Evolutionary conservation across 2,797 vertebrate genomes (phyloP).

Genomic region (Thalassophryne amazonica): DNA sequence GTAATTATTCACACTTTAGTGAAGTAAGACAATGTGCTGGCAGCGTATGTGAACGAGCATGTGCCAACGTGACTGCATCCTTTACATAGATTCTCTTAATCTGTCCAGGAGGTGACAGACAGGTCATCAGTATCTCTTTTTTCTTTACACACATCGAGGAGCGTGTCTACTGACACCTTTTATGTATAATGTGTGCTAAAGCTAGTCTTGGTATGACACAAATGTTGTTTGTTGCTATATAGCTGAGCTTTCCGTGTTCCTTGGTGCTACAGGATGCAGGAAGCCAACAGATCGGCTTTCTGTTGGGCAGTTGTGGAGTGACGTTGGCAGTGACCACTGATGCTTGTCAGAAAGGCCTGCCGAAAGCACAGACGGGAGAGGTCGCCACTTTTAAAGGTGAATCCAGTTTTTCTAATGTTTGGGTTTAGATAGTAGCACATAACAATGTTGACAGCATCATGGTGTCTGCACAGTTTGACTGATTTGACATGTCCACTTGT

Average conservation of each 20-base stretch:
- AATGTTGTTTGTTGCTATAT: not conserved
- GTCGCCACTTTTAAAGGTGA: conserved; percentile 94
- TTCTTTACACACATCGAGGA: conserved; percentile 1
- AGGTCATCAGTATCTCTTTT: no score
- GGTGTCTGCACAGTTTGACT: not conserved
- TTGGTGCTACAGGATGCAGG: conserved; percentile 84
- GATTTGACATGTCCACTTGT: conserved; percentile 34
- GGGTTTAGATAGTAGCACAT: not conserved
- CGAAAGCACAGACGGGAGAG: conserved; percentile 94
- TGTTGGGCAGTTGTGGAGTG: conserved; percentile 93
- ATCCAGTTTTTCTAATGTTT: conserved; percentile 1
- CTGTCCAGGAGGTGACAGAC: no score
- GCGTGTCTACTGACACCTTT: conserved; percentile 3
- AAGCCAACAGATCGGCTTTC: conserved; percentile 94
- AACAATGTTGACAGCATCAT: not conserved
- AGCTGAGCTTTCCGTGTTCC: conserved; percentile 2
- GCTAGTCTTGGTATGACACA: no score
- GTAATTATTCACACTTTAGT: conserved; percentile 56
- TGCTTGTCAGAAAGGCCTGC: conserved; percentile 94
- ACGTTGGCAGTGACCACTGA: conserved; percentile 92
- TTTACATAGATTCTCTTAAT: no score
- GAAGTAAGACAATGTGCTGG: conserved; percentile 45
- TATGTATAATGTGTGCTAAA: not conserved
- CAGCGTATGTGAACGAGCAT: no score
- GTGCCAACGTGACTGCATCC: no score